phyloP scores from a whole-genome alignment of 1,140 invertebrate species.

The Diorhabda sublineata region DNA sequence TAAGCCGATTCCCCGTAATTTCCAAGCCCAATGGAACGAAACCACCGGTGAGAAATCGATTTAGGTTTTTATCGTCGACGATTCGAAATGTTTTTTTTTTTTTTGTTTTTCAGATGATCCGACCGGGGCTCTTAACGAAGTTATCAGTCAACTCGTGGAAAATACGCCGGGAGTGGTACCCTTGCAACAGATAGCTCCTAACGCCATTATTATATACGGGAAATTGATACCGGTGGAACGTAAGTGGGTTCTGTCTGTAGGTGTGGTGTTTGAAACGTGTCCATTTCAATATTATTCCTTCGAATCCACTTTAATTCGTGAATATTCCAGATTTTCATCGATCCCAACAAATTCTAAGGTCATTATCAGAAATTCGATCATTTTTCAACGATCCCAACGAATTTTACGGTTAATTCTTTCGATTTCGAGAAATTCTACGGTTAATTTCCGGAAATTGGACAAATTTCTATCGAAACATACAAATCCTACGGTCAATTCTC shows the following conservation, averaged over 20 bases:
- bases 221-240: slow-evolving; percentile 71
- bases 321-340: background rate
- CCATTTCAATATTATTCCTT: background rate
- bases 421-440: no score
- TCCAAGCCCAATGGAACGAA: slow-evolving; percentile 94
- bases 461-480: no score
- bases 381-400: background rate
- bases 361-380: background rate
- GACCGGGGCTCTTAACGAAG: slow-evolving; percentile 58
- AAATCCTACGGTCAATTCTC: no score
- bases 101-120: slow-evolving; percentile 51
- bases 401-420: background rate
- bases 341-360: background rate
- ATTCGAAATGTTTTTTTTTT: background rate
- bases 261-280: background rate
- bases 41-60: slow-evolving; percentile 46
- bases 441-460: no score
- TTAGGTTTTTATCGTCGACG: background rate
- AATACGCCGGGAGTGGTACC: slow-evolving; percentile 67
- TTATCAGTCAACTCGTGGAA: slow-evolving; percentile 65
- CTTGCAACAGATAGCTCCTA: slow-evolving; percentile 65
- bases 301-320: background rate
- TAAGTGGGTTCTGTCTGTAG: slow-evolving; percentile 44
- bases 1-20: slow-evolving; percentile 92
- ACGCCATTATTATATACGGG: slow-evolving; percentile 74